Base-by-base conservation (phyloP, 2,888 invertebrate genomes). In the Dolichomitus sp. region DNA sequence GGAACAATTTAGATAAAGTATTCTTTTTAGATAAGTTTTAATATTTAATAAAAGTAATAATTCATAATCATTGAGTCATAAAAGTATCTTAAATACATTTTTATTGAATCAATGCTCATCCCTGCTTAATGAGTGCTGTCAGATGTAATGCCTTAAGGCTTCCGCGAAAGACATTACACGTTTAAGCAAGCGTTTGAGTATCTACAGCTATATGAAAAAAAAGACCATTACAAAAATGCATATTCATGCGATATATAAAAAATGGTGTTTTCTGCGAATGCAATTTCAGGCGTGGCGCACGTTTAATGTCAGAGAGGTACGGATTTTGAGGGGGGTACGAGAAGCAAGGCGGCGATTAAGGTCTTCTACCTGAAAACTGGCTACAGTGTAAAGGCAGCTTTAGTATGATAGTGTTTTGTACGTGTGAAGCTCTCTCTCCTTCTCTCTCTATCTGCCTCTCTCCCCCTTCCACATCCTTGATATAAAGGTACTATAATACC, bases 401-500 rank as follows among this genome's bases (percentile, higher is more conserved):
- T 42, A 19, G 17, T 42, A 11, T 69, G 17, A 65, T 48, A 65
- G 54, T 69, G 65, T 63, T 23, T 72, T 30, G 17, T 63, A 52
- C n/a, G 57, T 73, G 66, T 27, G 19, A 11, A 33, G 27, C 30
- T 6, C 37, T 23, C 17, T 37, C 63, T 70, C 37, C 33, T 9
- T 54, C 50, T 70, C 57, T 42, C 69, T 40, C 42, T 23, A 48
- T 72, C 27, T 50, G 7, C 17, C 19, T 59, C 63, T 72, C 33
- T 54, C 37, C 42, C 74, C 61, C 59, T 70, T 70, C 59, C 74
- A 37, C 70, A 37, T 54, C 52, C 59, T 61, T 52, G 81, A 81
- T 80, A 70, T 65, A 70, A 75, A 81, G 65, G 66, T 73, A 45
- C 45, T 57, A 65, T 80, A 69, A 81, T 81, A 76, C 45, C 66